A percentile compares a stretch with the other conserved stretches of the same genome.
These are phyloP conservation scores for Adrianichthys oophorus DNA, from an alignment of 2,797 vertebrate species.

Conservation along the genomic window DNA sequence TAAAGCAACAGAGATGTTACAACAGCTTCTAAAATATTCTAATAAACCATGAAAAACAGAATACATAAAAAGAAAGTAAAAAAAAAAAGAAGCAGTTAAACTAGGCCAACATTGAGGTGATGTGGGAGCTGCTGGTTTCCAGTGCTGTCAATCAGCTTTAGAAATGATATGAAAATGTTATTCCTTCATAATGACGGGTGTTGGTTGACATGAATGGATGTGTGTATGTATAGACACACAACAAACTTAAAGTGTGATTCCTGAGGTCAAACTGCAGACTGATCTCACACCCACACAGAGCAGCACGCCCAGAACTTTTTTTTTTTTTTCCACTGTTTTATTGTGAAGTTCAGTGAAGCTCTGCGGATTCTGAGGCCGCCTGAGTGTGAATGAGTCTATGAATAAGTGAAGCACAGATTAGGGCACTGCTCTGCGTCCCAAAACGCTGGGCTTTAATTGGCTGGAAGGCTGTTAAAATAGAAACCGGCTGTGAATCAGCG, in stretches of 20 bases:
- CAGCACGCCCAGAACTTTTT: slow-evolving; percentile 44
- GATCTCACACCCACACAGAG: slow-evolving; percentile 61
- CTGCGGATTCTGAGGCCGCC: slow-evolving; percentile 39
- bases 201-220: slow-evolving; percentile 10
- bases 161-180: slow-evolving; percentile 3
- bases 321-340: slow-evolving; percentile 50
- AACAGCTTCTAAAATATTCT: too few species aligned
- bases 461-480: slow-evolving; percentile 55
- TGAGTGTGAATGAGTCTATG: slow-evolving; percentile 62
- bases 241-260: slow-evolving; percentile 27
- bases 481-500: slow-evolving; percentile 62
- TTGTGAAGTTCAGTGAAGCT: slow-evolving; percentile 39
- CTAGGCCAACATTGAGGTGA: not conserved
- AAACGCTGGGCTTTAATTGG: slow-evolving; percentile 49
- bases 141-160: slow-evolving; percentile 5
- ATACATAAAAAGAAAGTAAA: not conserved
- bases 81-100: not conserved
- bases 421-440: slow-evolving; percentile 38
- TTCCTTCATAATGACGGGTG: slow-evolving; percentile 23
- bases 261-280: slow-evolving; percentile 53
- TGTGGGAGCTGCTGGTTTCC: slow-evolving; percentile 1
- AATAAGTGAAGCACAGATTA: slow-evolving; percentile 53
- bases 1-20: not conserved
- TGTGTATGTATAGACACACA: slow-evolving; percentile 22
- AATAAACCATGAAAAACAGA: not conserved